These are phyloP conservation scores for Campaea margaritaria DNA, from an alignment of 2,888 invertebrate genomes.

Conservation along the genomic window DNA sequence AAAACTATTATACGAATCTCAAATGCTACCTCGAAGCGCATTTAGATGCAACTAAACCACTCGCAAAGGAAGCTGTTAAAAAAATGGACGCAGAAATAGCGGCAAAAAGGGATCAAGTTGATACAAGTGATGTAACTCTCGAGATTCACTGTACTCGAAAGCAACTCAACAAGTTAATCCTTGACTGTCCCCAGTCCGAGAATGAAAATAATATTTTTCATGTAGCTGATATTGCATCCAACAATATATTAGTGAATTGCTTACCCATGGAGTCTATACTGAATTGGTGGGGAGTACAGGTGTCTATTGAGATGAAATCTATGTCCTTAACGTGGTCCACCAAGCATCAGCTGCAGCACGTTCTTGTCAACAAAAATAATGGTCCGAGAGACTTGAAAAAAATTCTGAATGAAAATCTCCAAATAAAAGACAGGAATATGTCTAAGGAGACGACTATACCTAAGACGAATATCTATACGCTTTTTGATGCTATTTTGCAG, in stretches of 20 bases:
- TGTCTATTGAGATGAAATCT: constrained; percentile 44
- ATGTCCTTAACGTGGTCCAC: constrained; percentile 46
- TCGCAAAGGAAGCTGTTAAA: constrained; percentile 48
- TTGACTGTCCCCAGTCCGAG: constrained; percentile 17
- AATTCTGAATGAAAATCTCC: constrained; percentile 18
- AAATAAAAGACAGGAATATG: constrained; percentile 17
- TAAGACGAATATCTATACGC: not conserved
- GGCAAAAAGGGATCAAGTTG: constrained; percentile 17
- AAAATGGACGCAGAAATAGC: constrained; percentile 34
- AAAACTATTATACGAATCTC: constrained; percentile 50
- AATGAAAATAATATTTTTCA: constrained; percentile 58
- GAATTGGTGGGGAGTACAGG: constrained; percentile 53
- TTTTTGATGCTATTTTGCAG: constrained; percentile 2
- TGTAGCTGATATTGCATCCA: constrained; percentile 32
- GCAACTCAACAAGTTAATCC: constrained; percentile 41
- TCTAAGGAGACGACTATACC: not conserved
- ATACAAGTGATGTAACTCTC: constrained; percentile 44
- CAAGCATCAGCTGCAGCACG: constrained; percentile 47
- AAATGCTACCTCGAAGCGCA: constrained; percentile 59
- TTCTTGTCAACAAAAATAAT: constrained; percentile 49
- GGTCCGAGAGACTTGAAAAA: constrained; percentile 18
- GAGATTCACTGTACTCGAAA: constrained; percentile 54
- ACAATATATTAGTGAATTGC: constrained; percentile 30
- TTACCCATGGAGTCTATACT: constrained; percentile 49
- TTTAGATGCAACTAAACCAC: constrained; percentile 50